These are phyloP conservation scores for Drosophila kurseongensis DNA, from an alignment of 1,140 invertebrate genomes.

Conservation along the genomic window DNA sequence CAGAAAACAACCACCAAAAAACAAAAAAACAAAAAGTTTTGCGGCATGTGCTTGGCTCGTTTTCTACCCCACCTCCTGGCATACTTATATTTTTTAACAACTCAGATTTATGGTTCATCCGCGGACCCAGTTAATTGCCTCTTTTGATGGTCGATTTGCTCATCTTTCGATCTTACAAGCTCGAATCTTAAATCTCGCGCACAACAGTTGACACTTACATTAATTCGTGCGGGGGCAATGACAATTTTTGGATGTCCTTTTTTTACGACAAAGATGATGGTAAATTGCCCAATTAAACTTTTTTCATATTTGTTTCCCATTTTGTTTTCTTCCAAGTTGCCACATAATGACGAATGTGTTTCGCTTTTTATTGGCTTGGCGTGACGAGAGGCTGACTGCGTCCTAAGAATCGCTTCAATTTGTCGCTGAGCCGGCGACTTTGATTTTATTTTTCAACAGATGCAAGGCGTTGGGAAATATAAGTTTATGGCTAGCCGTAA, in stretches of 20 bases:
- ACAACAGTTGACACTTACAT: conserved; percentile 65
- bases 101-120: conserved; percentile 68
- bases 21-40: conserved; percentile 30
- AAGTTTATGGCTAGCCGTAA: conserved; percentile 11
- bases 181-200: conserved; percentile 34
- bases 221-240: conserved; percentile 26
- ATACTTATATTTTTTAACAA: conserved; percentile 58
- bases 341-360: conserved; percentile 54
- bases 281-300: conserved; percentile 76
- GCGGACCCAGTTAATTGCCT: conserved; percentile 66
- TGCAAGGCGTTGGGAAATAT: conserved; percentile 6
- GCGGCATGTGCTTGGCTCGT: conserved; percentile 61
- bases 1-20: conserved; percentile 61
- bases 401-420: conserved; percentile 42
- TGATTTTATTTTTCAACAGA: conserved; percentile 23
- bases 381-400: conserved; percentile 58
- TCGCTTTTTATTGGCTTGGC: conserved; percentile 48
- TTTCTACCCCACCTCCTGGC: conserved; percentile 31
- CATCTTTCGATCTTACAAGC: conserved; percentile 54
- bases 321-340: conserved; percentile 63
- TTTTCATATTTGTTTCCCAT: conserved; percentile 64
- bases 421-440: conserved; percentile 19
- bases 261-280: conserved; percentile 76
- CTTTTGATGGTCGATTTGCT: conserved; percentile 52
- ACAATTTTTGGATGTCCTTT: conserved; percentile 44